Percentiles rank a stretch among this genome's conserved stretches.
phyloP scores from a whole-genome alignment of 2,113 vertebrate genomes.

The Megaptera novaeangliae region DNA sequence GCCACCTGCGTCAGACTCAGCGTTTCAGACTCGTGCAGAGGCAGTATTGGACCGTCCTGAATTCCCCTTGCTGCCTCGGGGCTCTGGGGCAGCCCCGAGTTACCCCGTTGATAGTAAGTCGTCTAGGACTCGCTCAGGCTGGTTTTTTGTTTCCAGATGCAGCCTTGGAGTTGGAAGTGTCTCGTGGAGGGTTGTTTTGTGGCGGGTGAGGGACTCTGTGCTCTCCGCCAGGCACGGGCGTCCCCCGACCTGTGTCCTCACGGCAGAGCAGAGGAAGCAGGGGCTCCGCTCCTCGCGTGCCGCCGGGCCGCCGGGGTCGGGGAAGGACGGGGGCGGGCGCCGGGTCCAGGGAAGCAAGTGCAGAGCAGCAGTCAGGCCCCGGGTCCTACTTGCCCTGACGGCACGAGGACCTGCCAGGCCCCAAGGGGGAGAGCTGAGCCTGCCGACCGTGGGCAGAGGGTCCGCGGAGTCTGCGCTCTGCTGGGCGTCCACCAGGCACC shows the following conservation, averaged over 20 bases:
- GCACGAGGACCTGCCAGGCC: background rate
- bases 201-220: rapidly evolving
- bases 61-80: rapidly evolving
- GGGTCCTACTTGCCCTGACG: background rate
- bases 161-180: background rate
- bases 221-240: too few species aligned
- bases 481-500: rapidly evolving
- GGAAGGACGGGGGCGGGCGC: background rate
- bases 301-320: background rate
- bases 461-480: background rate
- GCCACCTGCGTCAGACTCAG: rapidly evolving
- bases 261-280: too few species aligned
- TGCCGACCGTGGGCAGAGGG: background rate
- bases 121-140: background rate
- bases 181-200: background rate
- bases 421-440: too few species aligned
- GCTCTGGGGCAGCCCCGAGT: rapidly evolving
- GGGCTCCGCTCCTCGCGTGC: rapidly evolving
- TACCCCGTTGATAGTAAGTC: background rate
- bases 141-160: background rate
- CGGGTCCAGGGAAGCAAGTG: background rate
- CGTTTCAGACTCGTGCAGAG: rapidly evolving
- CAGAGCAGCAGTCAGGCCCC: too few species aligned
- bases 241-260: background rate
- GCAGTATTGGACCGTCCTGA: rapidly evolving